Evolutionary conservation across 2,113 vertebrate species (phyloP).

Genomic region (Sebastes fasciatus): DNA sequence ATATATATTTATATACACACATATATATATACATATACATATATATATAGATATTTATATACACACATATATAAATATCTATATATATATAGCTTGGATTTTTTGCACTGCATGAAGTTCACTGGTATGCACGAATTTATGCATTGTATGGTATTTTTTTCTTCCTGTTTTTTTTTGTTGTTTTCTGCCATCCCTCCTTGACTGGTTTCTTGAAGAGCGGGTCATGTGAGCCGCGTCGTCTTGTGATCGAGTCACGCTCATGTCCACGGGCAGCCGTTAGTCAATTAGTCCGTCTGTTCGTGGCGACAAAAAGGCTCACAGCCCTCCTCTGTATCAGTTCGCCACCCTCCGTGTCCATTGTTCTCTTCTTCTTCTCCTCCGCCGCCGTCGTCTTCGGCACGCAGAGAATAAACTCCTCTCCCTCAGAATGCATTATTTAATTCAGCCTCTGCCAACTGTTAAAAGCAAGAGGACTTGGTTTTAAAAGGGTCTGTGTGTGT

Average conservation of each 20-base stretch:
- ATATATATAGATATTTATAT: slow-evolving; percentile 79
- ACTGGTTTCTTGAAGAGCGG: slow-evolving; percentile 58
- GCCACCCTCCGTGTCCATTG: slow-evolving; percentile 48
- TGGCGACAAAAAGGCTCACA: slow-evolving; percentile 54
- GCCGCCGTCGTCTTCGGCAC: slow-evolving; percentile 31
- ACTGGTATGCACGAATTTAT: slow-evolving; percentile 79
- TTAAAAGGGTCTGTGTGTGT: slow-evolving; percentile 54
- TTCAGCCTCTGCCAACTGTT: slow-evolving; percentile 42
- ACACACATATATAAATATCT: slow-evolving; percentile 75
- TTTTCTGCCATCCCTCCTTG: slow-evolving; percentile 45
- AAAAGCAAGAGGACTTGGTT: slow-evolving; percentile 45
- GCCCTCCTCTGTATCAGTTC: slow-evolving; percentile 53
- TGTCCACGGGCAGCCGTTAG: slow-evolving; percentile 56
- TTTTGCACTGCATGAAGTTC: slow-evolving; percentile 85
- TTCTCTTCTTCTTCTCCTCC: slow-evolving; percentile 22
- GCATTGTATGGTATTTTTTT: slow-evolving; percentile 69
- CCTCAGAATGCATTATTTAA: slow-evolving; percentile 56
- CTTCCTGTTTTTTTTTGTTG: slow-evolving; percentile 22
- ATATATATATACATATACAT: slow-evolving; percentile 82
- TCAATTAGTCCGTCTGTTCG: slow-evolving; percentile 56
- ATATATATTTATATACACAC: slow-evolving; percentile 79
- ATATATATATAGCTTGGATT: slow-evolving; percentile 80
- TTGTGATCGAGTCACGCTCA: slow-evolving; percentile 70
- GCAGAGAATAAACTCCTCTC: slow-evolving; percentile 57
- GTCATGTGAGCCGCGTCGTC: slow-evolving; percentile 65